These are phyloP conservation scores for Acrocephalus scirpaceus DNA, from an alignment of 2,797 vertebrate genomes.

Conservation along the genomic window DNA sequence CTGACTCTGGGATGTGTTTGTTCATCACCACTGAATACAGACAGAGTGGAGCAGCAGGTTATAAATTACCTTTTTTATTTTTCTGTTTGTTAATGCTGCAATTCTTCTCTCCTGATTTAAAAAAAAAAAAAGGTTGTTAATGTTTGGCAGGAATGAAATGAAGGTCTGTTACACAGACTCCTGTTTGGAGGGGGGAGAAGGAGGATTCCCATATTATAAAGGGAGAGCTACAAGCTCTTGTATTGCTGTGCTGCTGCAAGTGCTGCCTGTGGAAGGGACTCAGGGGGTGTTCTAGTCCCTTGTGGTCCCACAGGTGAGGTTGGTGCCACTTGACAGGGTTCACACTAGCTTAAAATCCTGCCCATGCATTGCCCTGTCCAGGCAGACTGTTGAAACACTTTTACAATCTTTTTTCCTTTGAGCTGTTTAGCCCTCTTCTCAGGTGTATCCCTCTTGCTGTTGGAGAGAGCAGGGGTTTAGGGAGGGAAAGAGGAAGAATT, in stretches of 20 bases:
- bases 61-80: slow-evolving; percentile 54
- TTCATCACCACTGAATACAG: slow-evolving; percentile 20
- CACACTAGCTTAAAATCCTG: not conserved
- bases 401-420: not conserved
- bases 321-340: not conserved
- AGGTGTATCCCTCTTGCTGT: not conserved
- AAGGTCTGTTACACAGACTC: not conserved
- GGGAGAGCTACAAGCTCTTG: not conserved
- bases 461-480: not conserved
- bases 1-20: not conserved
- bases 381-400: not conserved
- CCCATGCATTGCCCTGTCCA: not conserved
- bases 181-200: not conserved
- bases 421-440: not conserved
- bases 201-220: not conserved
- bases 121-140: slow-evolving; percentile 12
- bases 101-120: not conserved
- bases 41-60: slow-evolving; percentile 17
- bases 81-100: slow-evolving; percentile 45
- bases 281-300: not conserved
- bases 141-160: slow-evolving; percentile 43
- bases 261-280: not conserved
- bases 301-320: not conserved
- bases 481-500: not conserved
- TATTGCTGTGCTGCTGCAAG: not conserved